These are phyloP conservation scores for Colius striatus DNA, from an alignment of 2,113 vertebrate species.

Conservation along the genomic window DNA sequence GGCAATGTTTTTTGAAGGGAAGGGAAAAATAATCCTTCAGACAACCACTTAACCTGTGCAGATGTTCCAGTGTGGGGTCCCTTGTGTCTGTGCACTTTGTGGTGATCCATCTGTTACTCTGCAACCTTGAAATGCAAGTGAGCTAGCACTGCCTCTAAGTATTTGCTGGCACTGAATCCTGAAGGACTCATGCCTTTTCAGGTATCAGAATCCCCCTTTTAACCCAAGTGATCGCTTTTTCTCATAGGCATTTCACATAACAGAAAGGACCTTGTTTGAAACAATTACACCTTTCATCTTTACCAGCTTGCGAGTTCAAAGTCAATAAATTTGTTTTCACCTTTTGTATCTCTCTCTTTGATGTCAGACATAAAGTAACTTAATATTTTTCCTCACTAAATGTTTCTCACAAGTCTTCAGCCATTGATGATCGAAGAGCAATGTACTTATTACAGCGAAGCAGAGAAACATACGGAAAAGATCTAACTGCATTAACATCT, in stretches of 20 bases:
- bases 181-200: neutral
- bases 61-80: neutral
- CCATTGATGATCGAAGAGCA: constrained; percentile 64
- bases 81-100: neutral
- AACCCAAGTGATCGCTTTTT: neutral
- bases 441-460: constrained; percentile 64
- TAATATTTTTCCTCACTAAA: neutral
- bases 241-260: neutral
- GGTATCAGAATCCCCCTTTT: neutral
- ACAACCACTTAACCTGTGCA: neutral
- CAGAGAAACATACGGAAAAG: constrained; percentile 74
- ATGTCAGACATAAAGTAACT: neutral
- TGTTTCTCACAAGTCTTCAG: constrained; percentile 19
- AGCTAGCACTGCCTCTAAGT: neutral
- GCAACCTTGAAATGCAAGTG: neutral
- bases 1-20: neutral
- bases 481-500: constrained; percentile 70
- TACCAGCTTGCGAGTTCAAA: neutral
- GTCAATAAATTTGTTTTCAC: neutral
- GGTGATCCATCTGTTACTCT: neutral
- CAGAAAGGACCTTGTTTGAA: neutral
- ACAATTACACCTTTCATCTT: neutral
- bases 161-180: neutral
- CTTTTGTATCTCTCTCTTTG: neutral
- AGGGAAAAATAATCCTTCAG: neutral